Evolutionary conservation across 2,888 invertebrate genomes (phyloP), one percentile per base, ranked within the genome.

Genomic region (Smittia aterrima): DNA sequence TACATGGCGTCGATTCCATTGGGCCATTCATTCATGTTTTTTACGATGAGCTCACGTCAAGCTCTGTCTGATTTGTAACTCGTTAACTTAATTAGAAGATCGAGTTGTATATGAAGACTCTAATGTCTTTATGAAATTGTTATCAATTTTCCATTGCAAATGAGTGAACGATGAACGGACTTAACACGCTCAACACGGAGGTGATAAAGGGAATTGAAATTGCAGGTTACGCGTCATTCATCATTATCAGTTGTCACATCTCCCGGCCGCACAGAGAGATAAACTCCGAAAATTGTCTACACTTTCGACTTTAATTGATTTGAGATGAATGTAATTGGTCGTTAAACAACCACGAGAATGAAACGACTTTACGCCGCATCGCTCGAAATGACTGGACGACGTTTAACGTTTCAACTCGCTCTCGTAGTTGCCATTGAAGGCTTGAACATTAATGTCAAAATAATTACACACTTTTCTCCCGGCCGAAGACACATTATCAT

Each of bases 131-230:
- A 47, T 47, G 47, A 47, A 47, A 47, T 47, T 47, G n/a, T n/a
- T 47, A 47, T 47, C 47, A 47, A 47, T 47, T 47, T 9, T 47
- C n/a, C 47, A 47, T 6, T 47, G 47, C 47, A 47, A n/a, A 2
- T 16, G 16, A n/a, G 2, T n/a, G 47, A 47, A n/a, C 11, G 47
- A 13, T n/a, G 47, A 47, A n/a, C 11, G 47, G 11, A 47, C 3
- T 47, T 2, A 13, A 16, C 2, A 47, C 16, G 11, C 47, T n/a
- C n/a, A n/a, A n/a, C 11, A 66, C 18, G 27, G 16, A 66, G 38
- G 66, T 66, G 66, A 66, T 66, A 66, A 66, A 66, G 66, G 66
- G 32, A 66, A 66, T 27, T 16, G 38, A 38, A 66, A 66, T 66
- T 66, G 32, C 38, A 66, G 32, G 66, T 16, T 66, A n/a, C n/a